Evolutionary conservation across 2,888 invertebrate genomes (phyloP).

Genomic region (Timema podura): DNA sequence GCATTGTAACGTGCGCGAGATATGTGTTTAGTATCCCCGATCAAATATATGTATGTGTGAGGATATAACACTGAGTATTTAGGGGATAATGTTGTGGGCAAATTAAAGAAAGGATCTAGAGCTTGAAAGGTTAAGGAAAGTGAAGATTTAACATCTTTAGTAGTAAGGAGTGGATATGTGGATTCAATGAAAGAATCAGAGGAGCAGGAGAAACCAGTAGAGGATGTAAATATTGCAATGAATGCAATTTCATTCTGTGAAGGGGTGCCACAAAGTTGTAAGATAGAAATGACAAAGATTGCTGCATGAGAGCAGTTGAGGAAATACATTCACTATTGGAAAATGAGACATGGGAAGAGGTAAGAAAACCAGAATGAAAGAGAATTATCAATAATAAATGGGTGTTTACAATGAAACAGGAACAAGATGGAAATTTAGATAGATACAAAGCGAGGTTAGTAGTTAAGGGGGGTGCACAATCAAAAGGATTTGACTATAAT

Average conservation of each 20-base stretch:
- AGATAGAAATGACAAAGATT: too few species aligned
- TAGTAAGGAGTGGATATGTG: background rate
- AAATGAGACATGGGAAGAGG: slow-evolving; percentile 13
- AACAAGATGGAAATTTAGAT: background rate
- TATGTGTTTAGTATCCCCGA: too few species aligned
- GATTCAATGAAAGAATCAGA: background rate
- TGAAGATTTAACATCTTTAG: background rate
- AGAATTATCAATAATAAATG: slow-evolving; percentile 1
- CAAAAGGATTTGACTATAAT: too few species aligned
- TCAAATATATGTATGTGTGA: too few species aligned
- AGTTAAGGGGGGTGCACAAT: too few species aligned
- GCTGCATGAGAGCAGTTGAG: background rate
- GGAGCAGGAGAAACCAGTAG: background rate
- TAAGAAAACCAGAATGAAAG: background rate
- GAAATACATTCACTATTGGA: background rate
- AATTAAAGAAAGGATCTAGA: background rate
- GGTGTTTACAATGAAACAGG: background rate
- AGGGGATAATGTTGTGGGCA: background rate
- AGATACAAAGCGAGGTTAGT: too few species aligned
- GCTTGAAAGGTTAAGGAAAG: background rate
- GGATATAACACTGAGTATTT: too few species aligned
- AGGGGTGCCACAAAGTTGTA: background rate
- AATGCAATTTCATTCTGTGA: slow-evolving; percentile 8
- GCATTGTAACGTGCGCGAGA: too few species aligned
- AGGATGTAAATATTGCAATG: slow-evolving; percentile 9